Conservation (phyloP, 2,113 vertebrate genomes). For the Onychostoma macrolepis region DNA sequence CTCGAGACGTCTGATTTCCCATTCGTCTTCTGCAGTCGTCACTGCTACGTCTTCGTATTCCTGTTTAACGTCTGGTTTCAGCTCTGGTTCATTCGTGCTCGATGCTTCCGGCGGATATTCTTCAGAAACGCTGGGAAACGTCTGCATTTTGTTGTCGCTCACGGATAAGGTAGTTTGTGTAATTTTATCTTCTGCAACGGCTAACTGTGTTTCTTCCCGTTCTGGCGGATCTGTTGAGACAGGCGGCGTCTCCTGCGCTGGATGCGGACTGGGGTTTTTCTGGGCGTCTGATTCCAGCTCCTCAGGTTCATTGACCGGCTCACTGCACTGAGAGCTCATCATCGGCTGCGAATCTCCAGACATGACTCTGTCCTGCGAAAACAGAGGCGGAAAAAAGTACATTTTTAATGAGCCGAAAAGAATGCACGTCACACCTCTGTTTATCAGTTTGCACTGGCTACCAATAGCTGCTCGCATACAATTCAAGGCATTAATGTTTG, state of each 20-base stretch:
- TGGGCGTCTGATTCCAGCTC: not conserved
- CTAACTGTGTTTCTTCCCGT: not conserved
- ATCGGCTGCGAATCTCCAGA: too few relatives aligned
- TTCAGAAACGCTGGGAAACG: not conserved
- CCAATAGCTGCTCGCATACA: too few relatives aligned
- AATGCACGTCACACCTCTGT: too few relatives aligned
- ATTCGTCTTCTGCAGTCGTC: not conserved
- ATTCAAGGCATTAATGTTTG: too few relatives aligned
- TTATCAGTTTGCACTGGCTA: too few relatives aligned
- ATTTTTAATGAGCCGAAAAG: too few relatives aligned
- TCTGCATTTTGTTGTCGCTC: not conserved
- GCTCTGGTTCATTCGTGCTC: not conserved
- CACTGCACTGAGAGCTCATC: too few relatives aligned
- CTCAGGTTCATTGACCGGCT: not conserved
- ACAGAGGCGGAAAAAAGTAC: too few relatives aligned
- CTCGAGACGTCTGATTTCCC: not conserved
- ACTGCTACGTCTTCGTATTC: not conserved
- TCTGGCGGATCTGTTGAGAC: not conserved
- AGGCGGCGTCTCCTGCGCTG: not conserved
- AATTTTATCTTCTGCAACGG: not conserved
- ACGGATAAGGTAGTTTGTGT: not conserved
- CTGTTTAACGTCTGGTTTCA: not conserved
- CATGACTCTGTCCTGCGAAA: too few relatives aligned
- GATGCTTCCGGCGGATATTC: not conserved
- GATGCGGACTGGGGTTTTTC: not conserved